Percentiles rank a stretch among this genome's conserved stretches.
Evolutionary conservation across 2,113 vertebrate species (phyloP).

Genomic region (Lampris incognitus): DNA sequence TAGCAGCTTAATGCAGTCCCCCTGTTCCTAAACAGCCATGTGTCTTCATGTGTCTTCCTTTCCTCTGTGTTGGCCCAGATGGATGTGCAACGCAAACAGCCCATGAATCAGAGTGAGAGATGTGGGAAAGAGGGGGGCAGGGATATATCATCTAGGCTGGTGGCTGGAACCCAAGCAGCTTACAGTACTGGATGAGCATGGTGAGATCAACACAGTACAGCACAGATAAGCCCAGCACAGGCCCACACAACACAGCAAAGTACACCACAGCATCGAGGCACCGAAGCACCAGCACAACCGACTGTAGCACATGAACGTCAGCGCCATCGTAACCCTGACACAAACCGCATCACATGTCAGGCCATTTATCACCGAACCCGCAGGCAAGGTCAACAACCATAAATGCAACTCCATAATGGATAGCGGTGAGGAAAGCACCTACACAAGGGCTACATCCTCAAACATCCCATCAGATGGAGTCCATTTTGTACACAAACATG

Average conservation of each 20-base stretch:
- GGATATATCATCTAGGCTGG: conserved; percentile 78
- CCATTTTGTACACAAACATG: conserved; percentile 29
- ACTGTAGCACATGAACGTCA: conserved; percentile 41
- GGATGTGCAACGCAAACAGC: conserved; percentile 76
- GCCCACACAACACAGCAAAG: conserved; percentile 72
- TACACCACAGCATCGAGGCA: conserved; percentile 47
- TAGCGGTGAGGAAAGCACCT: conserved; percentile 31
- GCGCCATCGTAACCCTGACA: conserved; percentile 55
- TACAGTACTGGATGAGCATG: conserved; percentile 72
- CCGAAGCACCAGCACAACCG: conserved; percentile 29
- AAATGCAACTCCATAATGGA: conserved; percentile 58
- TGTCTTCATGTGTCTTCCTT: conserved; percentile 70
- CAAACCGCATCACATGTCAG: conserved; percentile 44
- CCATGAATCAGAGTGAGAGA: conserved; percentile 80
- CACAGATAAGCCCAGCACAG: conserved; percentile 71
- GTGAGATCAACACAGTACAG: conserved; percentile 75
- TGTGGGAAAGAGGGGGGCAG: conserved; percentile 69
- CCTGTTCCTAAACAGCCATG: conserved; percentile 65
- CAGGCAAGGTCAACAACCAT: conserved; percentile 68
- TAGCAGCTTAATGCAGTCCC: conserved; percentile 66
- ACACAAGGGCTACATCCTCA: conserved; percentile 29
- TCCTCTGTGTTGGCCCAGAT: conserved; percentile 71
- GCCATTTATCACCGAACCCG: conserved; percentile 54
- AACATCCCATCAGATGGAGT: conserved; percentile 37
- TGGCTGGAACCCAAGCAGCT: conserved; percentile 78